Base-by-base conservation (phyloP, 2,113 vertebrate species). In the Bathybates hornii region DNA sequence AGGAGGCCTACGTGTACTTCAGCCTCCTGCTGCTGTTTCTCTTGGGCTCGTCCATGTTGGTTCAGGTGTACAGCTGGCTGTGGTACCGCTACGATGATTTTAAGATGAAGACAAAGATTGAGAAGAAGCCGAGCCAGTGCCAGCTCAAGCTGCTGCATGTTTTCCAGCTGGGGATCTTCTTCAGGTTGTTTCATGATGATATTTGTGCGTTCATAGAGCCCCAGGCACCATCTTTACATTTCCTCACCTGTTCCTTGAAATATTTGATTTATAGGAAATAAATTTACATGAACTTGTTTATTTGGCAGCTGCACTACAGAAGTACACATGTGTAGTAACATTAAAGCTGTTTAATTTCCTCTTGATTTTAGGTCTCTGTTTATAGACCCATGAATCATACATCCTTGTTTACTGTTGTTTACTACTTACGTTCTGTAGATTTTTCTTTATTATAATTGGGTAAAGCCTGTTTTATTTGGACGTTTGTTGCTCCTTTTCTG, bases 161-260 rank as follows among this genome's bases (percentile, higher is more conserved):
- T 63, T 0, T 63, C 9, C 59, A 63, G 32, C 59, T 63, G 17
- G 59, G 59, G 59, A 81, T 93, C 29, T 94, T 90, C 61, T 16
- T 96, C 56, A 95, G 95, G 95, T 96, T 32, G 71, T 76, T 13
- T 76, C 43, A 48, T 29, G 9, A 7, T 16, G 14, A 48, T 17
- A 48, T 45, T 36, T 19, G 63, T 41, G n/a, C 0, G 3, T 5
- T 0, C 0, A 3, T 21, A 76, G 71, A 12, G 24, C 24, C 43
- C 43, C 27, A 38, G 68, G 21, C 8, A 52, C 50, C 59, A 27
- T 27, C 71, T 4, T 76, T 1, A 48, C 6, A 29, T 76, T 76
- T 48, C 2, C 41, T 76, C 1, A 76, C 41, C 1, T 29, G 8
- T 29, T 76, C 0, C 68, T 48, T 1, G 41, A 29, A 76, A 29